Evolutionary conservation across 2,113 vertebrate species (phyloP), one percentile per base, ranked within the genome.

Genomic region (Phaethornis superciliosus): DNA sequence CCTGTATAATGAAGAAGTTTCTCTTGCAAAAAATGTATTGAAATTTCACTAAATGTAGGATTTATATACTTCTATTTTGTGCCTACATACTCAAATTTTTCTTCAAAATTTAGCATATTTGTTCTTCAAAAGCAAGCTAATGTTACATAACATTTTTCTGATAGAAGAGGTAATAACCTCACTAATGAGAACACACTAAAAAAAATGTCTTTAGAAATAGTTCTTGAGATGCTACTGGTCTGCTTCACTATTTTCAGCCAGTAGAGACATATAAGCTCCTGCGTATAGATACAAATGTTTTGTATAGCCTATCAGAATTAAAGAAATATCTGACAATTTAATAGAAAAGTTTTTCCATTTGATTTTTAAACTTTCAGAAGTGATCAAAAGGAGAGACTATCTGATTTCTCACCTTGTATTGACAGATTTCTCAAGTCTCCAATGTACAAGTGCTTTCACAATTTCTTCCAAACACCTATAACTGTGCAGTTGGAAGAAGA

Each of bases 11-110:
- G 18, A 40, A 68, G 16, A 17, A 32, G 9, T 2, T 15, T 55
- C 28, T 20, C 0, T 2, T 40, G 17, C 2, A 63, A 58, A 63
- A 80, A 0, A 0, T 21, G 2, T 64, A 15, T 10, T 76, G 32
- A 51, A 76, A 68, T 67, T 22, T 72, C 42, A 27, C 9, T 46
- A 64, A 54, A 54, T 6, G 2, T 26, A 26, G 30, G 7, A 14
- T 63, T 72, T 64, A 15, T 28, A 71, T 40, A 14, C 9, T 44
- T 40, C 15, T 51, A 12, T 59, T 79, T 86, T 54, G 13, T 44
- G 65, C 23, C 8, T 46, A 28, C 4, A 16, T 68, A 46, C 52
- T 74, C 13, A 72, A 74, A 71, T 71, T 64, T 54, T 17, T 1
- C 8, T 35, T 88, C 10, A 40, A 35, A 27, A 58, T 32, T 19